Percentiles rank a stretch among this genome's conserved stretches.
phyloP scores from a whole-genome alignment of 1,140 invertebrate species.

The Drosophila oshimai region DNA sequence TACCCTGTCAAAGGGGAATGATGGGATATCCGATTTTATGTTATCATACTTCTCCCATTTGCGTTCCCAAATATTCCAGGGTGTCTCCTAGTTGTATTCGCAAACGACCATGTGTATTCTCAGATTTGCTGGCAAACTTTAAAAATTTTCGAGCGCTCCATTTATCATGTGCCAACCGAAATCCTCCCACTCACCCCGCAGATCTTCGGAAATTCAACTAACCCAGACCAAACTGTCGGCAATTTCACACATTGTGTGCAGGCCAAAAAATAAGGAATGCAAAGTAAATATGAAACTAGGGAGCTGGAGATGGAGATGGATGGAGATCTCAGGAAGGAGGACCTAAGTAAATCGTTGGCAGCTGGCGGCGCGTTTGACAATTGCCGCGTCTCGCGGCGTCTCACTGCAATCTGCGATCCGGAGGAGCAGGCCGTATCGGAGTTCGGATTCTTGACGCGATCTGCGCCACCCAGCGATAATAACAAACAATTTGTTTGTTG shows the following conservation, averaged over 20 bases:
- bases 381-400: constrained; percentile 28
- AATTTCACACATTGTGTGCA: constrained; percentile 47
- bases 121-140: constrained; percentile 15
- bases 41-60: too few species aligned
- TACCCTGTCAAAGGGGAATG: not conserved
- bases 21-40: too few species aligned
- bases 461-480: constrained; percentile 45
- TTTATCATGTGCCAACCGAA: constrained; percentile 16
- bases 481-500: constrained; percentile 56
- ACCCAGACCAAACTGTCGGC: constrained; percentile 8
- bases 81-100: too few species aligned
- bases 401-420: constrained; percentile 23
- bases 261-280: constrained; percentile 25
- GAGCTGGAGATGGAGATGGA: not conserved
- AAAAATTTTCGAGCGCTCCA: constrained; percentile 8
- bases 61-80: not conserved
- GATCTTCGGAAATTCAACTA: not conserved
- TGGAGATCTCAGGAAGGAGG: not conserved
- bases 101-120: too few species aligned
- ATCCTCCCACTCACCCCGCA: constrained; percentile 12
- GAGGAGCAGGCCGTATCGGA: not conserved
- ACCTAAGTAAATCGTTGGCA: constrained; percentile 41
- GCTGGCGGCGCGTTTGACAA: constrained; percentile 47
- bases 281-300: constrained; percentile 34
- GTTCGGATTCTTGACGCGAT: constrained; percentile 27